Evolutionary conservation across 2,797 vertebrate species (phyloP).

Genomic region (Myotis myotis): DNA sequence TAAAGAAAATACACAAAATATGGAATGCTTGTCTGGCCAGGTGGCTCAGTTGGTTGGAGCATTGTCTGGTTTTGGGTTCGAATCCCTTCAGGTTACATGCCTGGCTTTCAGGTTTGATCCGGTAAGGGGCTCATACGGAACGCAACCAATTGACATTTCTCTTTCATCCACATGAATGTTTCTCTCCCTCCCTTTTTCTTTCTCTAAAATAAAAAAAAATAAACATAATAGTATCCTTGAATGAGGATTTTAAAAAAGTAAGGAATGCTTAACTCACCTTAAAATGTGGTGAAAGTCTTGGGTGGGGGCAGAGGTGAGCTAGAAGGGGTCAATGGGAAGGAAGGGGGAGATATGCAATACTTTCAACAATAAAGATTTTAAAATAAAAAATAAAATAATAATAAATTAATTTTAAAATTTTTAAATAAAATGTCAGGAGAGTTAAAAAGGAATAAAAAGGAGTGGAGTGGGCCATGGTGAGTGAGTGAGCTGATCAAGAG

Average conservation of each 20-base stretch:
- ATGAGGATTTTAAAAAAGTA: neutral
- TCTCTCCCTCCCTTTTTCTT: neutral
- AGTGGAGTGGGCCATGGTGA: accelerated
- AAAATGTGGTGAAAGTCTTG: neutral
- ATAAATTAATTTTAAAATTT: no score
- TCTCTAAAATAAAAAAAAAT: neutral
- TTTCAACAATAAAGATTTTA: no score
- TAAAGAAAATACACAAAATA: neutral
- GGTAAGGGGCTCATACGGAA: neutral
- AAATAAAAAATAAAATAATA: no score
- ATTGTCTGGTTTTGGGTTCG: neutral
- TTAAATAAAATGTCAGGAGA: neutral
- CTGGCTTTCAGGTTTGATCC: neutral
- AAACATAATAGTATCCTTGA: neutral
- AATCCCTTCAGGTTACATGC: neutral
- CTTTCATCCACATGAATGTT: neutral
- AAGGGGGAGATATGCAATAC: no score
- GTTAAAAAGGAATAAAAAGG: neutral
- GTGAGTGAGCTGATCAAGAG: neutral
- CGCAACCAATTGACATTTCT: neutral
- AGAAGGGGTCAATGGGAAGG: no score
- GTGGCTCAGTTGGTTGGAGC: neutral
- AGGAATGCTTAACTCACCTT: neutral
- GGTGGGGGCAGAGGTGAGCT: no score
- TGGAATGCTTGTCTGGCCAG: neutral